Evolutionary conservation across 1,140 invertebrate genomes (phyloP), one percentile per base, ranked within the genome.

Genomic region (Drosophila sp.): DNA sequence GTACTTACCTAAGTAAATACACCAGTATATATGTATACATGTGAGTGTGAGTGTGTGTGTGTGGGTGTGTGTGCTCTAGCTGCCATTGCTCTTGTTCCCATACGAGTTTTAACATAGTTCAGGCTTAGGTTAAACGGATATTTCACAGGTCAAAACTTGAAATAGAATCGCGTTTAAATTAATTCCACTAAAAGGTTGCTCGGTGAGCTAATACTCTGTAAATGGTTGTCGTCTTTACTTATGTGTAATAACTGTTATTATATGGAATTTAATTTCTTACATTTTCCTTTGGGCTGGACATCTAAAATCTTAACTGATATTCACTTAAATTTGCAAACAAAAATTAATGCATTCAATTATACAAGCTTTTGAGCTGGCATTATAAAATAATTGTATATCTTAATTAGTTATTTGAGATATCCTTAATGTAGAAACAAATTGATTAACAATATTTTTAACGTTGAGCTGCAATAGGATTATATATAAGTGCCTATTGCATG

Each of bases 1-100:
- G 25, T 21, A 59, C 70, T 67, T 72, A 72, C 64, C 62, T 72
- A 72, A 67, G 54, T 61, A 72, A 66, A 72, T 57, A 72, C 36
- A 18, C 29, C 29, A 18, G 36, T 41, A 57, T 50, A 64, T 71
- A 50, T 13, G 13, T 29, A 54, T 13, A 4, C n/a, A n/a, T 51
- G 29, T 71, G 16, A 18, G 36, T 38, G 38, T 29, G 36, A 38
- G 46, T 21, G 59, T 41, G 21, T 62, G 38, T 46, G 9, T 27
- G 7, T 32, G 16, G 7, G 8, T 18, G 59, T 38, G 59, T 64
- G 29, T n/a, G 11, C 27, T 38, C 13, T 14, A 45, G 13, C 46
- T 53, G 36, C 45, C 65, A 61, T 59, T 67, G 64, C 56, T 51
- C 21, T 50, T 54, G 38, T 54, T 64, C 62, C 25, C 54, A 61